Conservation (phyloP, 2,797 vertebrate genomes). For the Tokudaia muenninki region DNA sequence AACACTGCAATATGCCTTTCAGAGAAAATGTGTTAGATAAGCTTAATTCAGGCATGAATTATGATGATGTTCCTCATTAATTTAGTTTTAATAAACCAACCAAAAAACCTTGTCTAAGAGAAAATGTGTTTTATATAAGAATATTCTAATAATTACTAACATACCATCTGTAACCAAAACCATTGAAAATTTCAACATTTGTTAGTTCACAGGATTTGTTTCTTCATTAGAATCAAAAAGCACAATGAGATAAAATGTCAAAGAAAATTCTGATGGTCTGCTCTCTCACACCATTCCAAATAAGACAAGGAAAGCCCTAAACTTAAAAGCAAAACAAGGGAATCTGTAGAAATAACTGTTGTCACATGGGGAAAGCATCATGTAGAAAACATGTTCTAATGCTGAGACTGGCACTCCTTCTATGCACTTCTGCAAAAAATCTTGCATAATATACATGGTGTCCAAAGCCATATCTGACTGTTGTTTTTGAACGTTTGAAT, state of each 20-base stretch:
- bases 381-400: not conserved
- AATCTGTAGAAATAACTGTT: not conserved
- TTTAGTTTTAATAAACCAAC: conserved; percentile 19
- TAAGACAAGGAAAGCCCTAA: not conserved
- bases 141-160: not conserved
- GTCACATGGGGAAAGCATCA: not conserved
- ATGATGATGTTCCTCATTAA: not conserved
- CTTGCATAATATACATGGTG: not conserved
- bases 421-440: not conserved
- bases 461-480: not conserved
- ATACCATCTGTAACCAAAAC: not conserved
- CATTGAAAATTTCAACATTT: not conserved
- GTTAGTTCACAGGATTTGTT: not conserved
- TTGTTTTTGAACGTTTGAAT: not conserved
- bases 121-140: not conserved
- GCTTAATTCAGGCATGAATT: not conserved
- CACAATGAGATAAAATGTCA: not conserved
- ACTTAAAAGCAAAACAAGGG: not conserved
- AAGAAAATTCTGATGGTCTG: not conserved
- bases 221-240: not conserved
- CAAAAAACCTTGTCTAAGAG: not conserved
- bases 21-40: conserved; percentile 26
- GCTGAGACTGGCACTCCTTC: not conserved
- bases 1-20: not conserved
- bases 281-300: not conserved